Conservation (phyloP, 2,113 vertebrate species). For the Menidia beryllina region DNA sequence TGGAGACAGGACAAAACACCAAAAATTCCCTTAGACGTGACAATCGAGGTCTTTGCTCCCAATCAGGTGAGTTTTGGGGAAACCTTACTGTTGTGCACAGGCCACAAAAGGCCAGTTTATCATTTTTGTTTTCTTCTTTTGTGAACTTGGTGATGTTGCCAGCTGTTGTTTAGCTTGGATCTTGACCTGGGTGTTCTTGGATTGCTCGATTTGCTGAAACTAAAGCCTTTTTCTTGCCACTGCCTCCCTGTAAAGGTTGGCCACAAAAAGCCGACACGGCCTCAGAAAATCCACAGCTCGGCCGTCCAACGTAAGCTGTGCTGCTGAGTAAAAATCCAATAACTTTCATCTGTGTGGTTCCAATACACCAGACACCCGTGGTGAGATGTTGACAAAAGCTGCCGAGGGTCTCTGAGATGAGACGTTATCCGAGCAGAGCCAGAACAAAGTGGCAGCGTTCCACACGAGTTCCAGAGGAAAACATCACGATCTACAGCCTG, state of each 20-base stretch:
- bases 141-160: background rate
- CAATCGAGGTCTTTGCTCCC: too few species aligned
- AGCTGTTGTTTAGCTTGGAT: constrained; percentile 1
- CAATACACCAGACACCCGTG: constrained; percentile 23
- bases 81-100: too few species aligned
- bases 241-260: too few species aligned
- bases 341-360: constrained; percentile 21
- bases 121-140: background rate
- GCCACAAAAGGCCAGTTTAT: background rate
- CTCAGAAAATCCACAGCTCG: constrained; percentile 8
- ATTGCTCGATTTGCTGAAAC: too few species aligned
- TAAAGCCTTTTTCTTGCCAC: too few species aligned
- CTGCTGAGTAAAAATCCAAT: constrained; percentile 31
- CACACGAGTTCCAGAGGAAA: constrained; percentile 58
- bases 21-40: too few species aligned
- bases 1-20: too few species aligned
- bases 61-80: too few species aligned
- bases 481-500: constrained; percentile 28
- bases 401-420: constrained; percentile 53
- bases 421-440: constrained; percentile 29
- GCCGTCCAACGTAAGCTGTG: constrained; percentile 17
- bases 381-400: constrained; percentile 42
- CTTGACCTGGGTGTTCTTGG: background rate
- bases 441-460: constrained; percentile 68
- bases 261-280: background rate